These are phyloP conservation scores for Lasioglossum albipes DNA, from an alignment of 1,140 invertebrate species.

Conservation along the genomic window DNA sequence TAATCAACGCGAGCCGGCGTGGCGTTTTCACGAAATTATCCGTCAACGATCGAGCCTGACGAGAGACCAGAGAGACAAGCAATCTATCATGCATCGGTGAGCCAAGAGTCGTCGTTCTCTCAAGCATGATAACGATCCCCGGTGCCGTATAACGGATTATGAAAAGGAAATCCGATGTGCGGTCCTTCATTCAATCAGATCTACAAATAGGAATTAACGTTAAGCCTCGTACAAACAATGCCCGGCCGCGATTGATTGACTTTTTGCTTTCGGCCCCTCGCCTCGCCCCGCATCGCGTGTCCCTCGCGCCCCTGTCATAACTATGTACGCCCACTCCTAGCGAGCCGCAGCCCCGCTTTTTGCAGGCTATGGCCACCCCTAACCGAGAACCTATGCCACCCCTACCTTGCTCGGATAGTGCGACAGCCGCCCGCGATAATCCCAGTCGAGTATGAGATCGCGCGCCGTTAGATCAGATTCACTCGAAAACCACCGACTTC, in stretches of 20 bases:
- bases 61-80: constrained; percentile 31
- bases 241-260: constrained; percentile 74
- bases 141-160: constrained; percentile 73
- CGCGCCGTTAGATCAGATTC: constrained; percentile 72
- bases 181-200: constrained; percentile 72
- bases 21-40: constrained; percentile 38
- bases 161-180: constrained; percentile 74
- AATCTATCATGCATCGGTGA: constrained; percentile 34
- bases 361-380: background rate
- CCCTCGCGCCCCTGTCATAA: constrained; percentile 11
- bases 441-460: constrained; percentile 71
- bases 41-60: constrained; percentile 34
- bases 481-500: constrained; percentile 69
- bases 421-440: constrained; percentile 74
- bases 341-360: background rate
- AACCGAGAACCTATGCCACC: constrained; percentile 27
- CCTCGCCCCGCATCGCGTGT: constrained; percentile 17
- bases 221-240: constrained; percentile 77
- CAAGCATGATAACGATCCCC: constrained; percentile 18
- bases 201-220: constrained; percentile 78
- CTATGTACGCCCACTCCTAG: background rate
- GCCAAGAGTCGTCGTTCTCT: constrained; percentile 40
- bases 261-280: constrained; percentile 67
- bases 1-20: constrained; percentile 27
- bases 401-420: constrained; percentile 67